Evolutionary conservation across 2,888 invertebrate genomes (phyloP), one percentile per base, ranked within the genome.

Genomic region (Caradrina kadenii): DNA sequence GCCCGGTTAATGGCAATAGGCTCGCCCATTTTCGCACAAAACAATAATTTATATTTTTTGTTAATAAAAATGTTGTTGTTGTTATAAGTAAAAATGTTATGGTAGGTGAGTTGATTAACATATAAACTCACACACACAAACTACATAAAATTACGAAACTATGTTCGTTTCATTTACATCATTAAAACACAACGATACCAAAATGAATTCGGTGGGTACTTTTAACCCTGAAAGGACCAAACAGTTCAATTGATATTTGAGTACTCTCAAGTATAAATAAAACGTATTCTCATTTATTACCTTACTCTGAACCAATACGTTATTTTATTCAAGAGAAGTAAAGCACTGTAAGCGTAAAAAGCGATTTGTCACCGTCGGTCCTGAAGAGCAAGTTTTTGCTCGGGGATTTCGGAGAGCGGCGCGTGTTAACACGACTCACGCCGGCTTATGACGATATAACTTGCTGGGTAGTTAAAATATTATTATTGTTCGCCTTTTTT

Each of bases 351-450:
- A 77, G 70, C 77, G 70, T 72, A 67, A 72, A 80, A 73, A 82
- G 66, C 82, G 82, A 82, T 82, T 82, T 82, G 80, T 82, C 82
- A 73, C 63, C 73, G 82, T 82, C 82, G 76, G 3, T 19, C 10
- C 13, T 58, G 59, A 55, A 68, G 55, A 54, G 67, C 72, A 81
- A 81, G 69, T 81, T 81, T 81, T 81, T 81, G 79, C 76, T 26
- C 55, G n/a, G 66, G 69, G 67, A 76, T 76, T 79, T 64, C 8
- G 45, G 26, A 71, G 56, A 66, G 48, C 61, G 48, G 50, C 31
- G 49, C 64, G 54, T 70, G 79, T 79, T 75, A 79, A 79, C 76
- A 64, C 56, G 73, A 59, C 52, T 79, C 53, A 64, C 64, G 70
- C 63, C 64, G 64, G 75, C 75, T 78, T 70, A 74, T 69, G 54